Evolutionary conservation across 1,140 invertebrate species (phyloP).

Genomic region (Drosophila fuyamai): DNA sequence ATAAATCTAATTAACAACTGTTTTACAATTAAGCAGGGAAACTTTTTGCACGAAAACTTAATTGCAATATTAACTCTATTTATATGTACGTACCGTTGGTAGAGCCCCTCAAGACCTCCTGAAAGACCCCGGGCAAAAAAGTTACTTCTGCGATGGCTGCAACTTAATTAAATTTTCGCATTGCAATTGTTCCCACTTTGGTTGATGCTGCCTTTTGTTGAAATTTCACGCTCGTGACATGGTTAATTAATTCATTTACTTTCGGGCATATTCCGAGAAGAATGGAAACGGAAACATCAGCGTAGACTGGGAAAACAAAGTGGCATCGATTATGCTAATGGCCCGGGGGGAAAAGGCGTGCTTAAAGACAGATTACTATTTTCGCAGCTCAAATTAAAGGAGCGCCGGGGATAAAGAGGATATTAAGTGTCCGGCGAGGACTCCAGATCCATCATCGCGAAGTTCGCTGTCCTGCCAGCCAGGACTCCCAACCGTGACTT

Average conservation of each 20-base stretch:
- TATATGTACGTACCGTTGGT: slow-evolving; percentile 9
- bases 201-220: slow-evolving; percentile 67
- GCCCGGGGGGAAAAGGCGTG: slow-evolving; percentile 1
- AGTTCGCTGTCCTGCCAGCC: slow-evolving; percentile 3
- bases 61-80: slow-evolving; percentile 69
- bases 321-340: slow-evolving; percentile 77
- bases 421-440: slow-evolving; percentile 18
- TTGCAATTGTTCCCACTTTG: slow-evolving; percentile 66
- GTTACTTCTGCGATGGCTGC: slow-evolving; percentile 37
- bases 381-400: slow-evolving; percentile 3
- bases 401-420: background rate
- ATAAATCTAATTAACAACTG: slow-evolving; percentile 63
- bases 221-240: slow-evolving; percentile 72
- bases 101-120: slow-evolving; percentile 10
- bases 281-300: slow-evolving; percentile 33
- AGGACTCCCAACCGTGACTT: slow-evolving; percentile 14
- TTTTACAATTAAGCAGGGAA: slow-evolving; percentile 53
- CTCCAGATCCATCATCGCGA: slow-evolving; percentile 11
- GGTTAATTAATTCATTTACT: slow-evolving; percentile 79
- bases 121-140: slow-evolving; percentile 18
- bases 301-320: slow-evolving; percentile 55
- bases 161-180: slow-evolving; percentile 77
- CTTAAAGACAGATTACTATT: slow-evolving; percentile 30
- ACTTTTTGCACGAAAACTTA: slow-evolving; percentile 56
- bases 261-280: slow-evolving; percentile 40